Base-by-base conservation (phyloP, 2,888 invertebrate species). In the Bibio marci region DNA sequence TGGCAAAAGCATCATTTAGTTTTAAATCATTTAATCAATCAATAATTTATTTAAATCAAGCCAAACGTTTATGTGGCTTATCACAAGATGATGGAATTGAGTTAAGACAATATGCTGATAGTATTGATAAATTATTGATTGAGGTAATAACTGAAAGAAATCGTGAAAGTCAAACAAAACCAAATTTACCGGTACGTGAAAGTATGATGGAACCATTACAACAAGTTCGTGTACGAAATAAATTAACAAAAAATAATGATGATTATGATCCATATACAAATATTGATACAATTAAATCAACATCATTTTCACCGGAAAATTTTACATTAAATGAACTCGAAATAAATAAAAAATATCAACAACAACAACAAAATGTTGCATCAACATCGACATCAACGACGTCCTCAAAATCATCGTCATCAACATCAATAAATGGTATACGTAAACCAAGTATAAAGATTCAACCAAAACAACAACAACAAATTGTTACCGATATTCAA, bases 1-100 rank as follows among this genome's bases (percentile, higher is more conserved):
- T 83, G 68, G 73, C 78, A 1, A 66, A 71, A 38, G 69, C 67
- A 36, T 74, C 77, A 44, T 68, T 71, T 13, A 66, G 69, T 44
- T 73, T 76, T 44, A 67, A 71, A 11, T 69, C 75, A 0, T 60
- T 66, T 15, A 62, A 66, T 41, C 73, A 78, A 50, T 74, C 76
- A 7, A 59, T 69, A 2, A 67, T 76, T 42, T 82, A 80, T 50
- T 59, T 83, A 30, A 70, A 76, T 42, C 83, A 85, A 50, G 73
- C 78, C 1, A 69, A 71, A 43, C 66, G 79, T 37, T 60, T 86
- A 3, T 69, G 73, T 30, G 67, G 65, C 41, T 61, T 81, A 12
- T 56, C 79, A 17, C 61, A 66, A 41, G 73, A 73, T 40, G 69
- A 72, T 41, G 66, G 67, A 28, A 58, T 61, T 6, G 65, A 70